Evolutionary conservation across 2,888 invertebrate genomes (phyloP).

Genomic region (Drosophila cognata): DNA sequence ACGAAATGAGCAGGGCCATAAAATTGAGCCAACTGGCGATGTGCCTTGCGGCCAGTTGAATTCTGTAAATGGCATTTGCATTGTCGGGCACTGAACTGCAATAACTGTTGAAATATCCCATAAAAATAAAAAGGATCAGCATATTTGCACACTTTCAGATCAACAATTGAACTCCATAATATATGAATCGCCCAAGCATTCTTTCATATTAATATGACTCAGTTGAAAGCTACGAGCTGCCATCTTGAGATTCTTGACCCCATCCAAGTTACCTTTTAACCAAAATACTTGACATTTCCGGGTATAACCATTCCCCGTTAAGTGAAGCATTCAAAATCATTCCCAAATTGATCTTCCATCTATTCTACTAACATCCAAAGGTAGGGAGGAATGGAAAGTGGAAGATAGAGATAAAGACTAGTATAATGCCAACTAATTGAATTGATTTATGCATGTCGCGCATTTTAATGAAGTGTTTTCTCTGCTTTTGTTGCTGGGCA

Average conservation of each 20-base stretch:
- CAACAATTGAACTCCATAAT: background rate
- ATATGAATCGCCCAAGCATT: background rate
- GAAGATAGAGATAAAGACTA: slow-evolving; percentile 25
- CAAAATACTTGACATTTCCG: background rate
- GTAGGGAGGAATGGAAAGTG: background rate
- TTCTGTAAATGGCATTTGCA: slow-evolving; percentile 54
- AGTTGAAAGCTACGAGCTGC: background rate
- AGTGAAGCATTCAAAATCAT: slow-evolving; percentile 22
- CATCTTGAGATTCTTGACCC: slow-evolving; percentile 10
- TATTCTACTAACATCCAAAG: background rate
- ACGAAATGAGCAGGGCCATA: slow-evolving; percentile 73
- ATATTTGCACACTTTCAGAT: slow-evolving; percentile 10
- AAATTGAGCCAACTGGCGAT: slow-evolving; percentile 64
- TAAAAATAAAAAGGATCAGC: slow-evolving; percentile 19
- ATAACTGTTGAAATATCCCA: slow-evolving; percentile 16
- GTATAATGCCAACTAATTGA: slow-evolving; percentile 75
- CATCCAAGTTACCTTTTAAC: slow-evolving; percentile 10
- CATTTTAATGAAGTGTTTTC: slow-evolving; percentile 66
- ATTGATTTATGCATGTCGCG: slow-evolving; percentile 78
- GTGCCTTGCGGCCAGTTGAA: slow-evolving; percentile 55
- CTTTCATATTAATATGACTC: background rate
- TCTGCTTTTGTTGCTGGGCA: slow-evolving; percentile 23
- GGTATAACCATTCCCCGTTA: background rate
- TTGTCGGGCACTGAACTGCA: slow-evolving; percentile 51
- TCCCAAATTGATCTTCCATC: slow-evolving; percentile 22